Evolutionary conservation across 2,888 invertebrate genomes (phyloP), one percentile per base, ranked within the genome.

Genomic region (Subacronicta megacephala): DNA sequence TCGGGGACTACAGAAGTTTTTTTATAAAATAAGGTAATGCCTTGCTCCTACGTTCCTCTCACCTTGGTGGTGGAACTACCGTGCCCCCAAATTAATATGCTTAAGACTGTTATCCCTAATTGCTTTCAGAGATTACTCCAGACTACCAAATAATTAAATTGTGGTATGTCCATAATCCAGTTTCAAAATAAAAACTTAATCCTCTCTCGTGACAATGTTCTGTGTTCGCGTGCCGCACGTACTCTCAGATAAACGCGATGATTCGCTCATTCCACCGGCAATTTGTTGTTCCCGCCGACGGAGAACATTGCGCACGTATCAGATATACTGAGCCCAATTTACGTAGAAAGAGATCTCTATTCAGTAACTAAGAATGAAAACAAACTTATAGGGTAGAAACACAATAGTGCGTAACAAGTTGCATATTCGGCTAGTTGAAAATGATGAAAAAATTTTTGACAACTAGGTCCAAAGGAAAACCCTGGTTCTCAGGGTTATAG

Each of bases 271-370:
- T 71, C 71, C 46, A 62, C 57, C 72, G 42, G 41, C 75, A 51
- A 72, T 72, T 72, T 71, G 69, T 68, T 64, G 45, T 60, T 31
- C 17, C 33, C 45, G 46, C 51, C 40, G 9, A 17, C 16, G 23
- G 16, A 40, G 54, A 72, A 74, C 66, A 70, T 67, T 67, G 77
- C 66, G 68, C 78, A 78, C 80, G 80, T 80, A 75, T 74, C 77
- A 72, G 72, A 79, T 80, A 80, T 75, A 79, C 72, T 61, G 45
- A 26, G 60, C 41, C 51, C 60, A 71, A 75, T 75, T 66, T 75
- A 62, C 41, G 61, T 69, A 54, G 44, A 40, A 68, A 56, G 56
- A 68, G 56, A 69, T 72, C 68, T 68, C 44, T 53, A 52, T 63
- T 54, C 59, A 38, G 61, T 61, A 65, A 60, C 41, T 50, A 51